Evolutionary conservation across 2,888 invertebrate species (phyloP), one percentile per base, ranked within the genome.

Genomic region (Boloria euphrosyne): DNA sequence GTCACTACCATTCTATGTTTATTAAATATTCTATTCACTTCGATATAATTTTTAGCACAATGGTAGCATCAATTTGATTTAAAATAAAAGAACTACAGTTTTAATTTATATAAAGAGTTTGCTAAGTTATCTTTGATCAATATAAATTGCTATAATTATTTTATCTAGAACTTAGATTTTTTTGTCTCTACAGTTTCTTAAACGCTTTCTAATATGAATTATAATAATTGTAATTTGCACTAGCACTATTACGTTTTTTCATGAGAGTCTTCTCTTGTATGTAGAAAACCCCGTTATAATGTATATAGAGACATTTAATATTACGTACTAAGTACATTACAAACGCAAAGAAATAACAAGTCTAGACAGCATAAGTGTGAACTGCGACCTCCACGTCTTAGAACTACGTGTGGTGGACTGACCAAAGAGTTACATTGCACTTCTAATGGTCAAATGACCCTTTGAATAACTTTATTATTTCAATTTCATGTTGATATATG

Each of bases 11-110:
- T 69, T 69, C 69, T 67, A 66, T 67, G 73, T 75, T 73, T 74
- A 72, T 71, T 74, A 72, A 70, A 67, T 67, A 69, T 68, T 67
- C 68, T 70, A 74, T 75, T 70, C 68, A 68, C 53, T 71, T 62
- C 58, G 49, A 50, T 52, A 65, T 74, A 70, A 71, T 69, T 68
- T 68, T 64, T 65, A 66, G 65, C 50, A 67, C 59, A 63, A 68
- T 67, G 60, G 64, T 57, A 50, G 49, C 50, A 46, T 50, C 43
- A 43, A 62, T 65, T 52, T 61, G 27, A 52, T 64, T 55, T 65
- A 55, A 54, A 60, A 66, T 63, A 64, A 64, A 69, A 57, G 46
- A 38, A 22, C 16, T n/a, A 54, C 43, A n/a, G 17, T 27, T 60
- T 66, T 66, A 62, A 49, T 58, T 43, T 49, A 61, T 49, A 27